Conservation (phyloP, 2,113 vertebrate species). For the Macroglossus sobrinus region DNA sequence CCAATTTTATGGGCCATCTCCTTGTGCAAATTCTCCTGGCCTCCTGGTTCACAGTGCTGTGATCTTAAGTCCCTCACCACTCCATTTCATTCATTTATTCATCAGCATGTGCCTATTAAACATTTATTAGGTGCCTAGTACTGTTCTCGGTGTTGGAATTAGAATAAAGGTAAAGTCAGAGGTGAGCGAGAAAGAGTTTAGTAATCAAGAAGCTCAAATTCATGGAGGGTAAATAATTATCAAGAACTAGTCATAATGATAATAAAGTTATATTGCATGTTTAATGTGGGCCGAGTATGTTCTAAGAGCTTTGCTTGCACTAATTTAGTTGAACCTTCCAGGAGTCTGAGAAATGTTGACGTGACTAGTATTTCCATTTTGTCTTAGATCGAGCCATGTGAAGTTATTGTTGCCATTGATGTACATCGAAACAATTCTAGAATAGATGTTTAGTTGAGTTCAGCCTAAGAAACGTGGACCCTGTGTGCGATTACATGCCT, state of each 20-base stretch:
- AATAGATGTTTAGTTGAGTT: not conserved
- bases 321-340: not conserved
- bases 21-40: not conserved
- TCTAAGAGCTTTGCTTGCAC: not conserved
- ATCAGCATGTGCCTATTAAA: not conserved
- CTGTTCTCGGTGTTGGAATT: not conserved
- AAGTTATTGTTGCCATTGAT: not conserved
- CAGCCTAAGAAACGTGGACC: not conserved
- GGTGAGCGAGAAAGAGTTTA: not conserved
- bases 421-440: not conserved
- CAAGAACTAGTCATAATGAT: not conserved
- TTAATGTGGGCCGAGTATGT: not conserved
- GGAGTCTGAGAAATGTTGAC: not conserved
- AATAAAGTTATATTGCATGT: not conserved
- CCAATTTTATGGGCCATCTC: too few relatives aligned
- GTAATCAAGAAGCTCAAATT: not conserved
- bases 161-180: not conserved
- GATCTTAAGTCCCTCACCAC: not conserved
- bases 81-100: not conserved
- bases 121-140: not conserved
- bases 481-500: accelerated
- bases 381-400: not conserved
- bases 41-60: not conserved
- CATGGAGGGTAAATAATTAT: not conserved
- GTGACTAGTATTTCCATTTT: not conserved